Percentiles rank a stretch among this genome's conserved stretches.
Conservation (phyloP, 2,888 invertebrate genomes). For the Lycocerus yunnanus region DNA sequence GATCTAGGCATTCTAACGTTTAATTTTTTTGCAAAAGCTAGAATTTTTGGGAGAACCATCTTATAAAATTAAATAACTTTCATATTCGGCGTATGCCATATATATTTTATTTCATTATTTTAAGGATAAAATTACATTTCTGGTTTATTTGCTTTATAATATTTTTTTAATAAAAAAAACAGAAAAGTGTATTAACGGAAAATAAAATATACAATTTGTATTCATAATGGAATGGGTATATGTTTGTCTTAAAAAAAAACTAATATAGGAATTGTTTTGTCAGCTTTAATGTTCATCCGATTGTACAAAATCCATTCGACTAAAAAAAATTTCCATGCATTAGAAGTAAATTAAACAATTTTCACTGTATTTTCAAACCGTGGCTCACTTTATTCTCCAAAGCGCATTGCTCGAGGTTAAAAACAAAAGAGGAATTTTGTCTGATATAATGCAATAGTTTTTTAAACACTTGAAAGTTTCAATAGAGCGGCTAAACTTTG, state of each 20-base stretch:
- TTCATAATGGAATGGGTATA: background rate
- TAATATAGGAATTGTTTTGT: background rate
- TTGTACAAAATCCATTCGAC: background rate
- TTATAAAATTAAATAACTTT: background rate
- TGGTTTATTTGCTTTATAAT: background rate
- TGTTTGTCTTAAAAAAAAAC: background rate
- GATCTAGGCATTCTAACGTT: background rate
- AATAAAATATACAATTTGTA: background rate
- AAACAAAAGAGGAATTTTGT: background rate
- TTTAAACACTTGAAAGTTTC: background rate
- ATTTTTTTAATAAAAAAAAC: background rate
- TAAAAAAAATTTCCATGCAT: background rate
- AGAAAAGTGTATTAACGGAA: background rate
- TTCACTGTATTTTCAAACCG: background rate
- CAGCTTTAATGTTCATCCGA: background rate
- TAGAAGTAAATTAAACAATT: background rate
- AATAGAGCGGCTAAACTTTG: background rate
- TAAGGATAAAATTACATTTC: background rate
- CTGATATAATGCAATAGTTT: background rate
- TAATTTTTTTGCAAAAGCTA: background rate
- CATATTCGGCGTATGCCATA: background rate
- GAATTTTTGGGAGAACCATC: too few species aligned
- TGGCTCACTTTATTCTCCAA: background rate
- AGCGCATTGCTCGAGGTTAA: background rate
- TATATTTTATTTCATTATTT: background rate